phyloP scores from a whole-genome alignment of 2,888 invertebrate species.

The Drosophila atripex region DNA sequence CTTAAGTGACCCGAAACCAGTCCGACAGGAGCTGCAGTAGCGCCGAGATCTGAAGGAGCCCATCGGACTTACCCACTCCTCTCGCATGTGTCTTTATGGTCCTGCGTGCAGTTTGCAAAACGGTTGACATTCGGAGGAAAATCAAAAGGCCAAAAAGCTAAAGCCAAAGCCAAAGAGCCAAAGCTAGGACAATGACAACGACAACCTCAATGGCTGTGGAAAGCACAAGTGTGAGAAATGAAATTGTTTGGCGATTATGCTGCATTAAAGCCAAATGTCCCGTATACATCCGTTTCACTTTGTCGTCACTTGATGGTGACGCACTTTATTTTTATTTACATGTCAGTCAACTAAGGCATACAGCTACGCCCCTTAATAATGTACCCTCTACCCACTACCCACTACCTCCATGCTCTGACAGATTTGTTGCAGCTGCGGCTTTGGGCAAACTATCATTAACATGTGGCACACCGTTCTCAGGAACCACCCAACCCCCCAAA shows the following conservation, averaged over 20 bases:
- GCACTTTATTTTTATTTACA: slow-evolving; percentile 77
- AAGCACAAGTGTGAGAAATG: slow-evolving; percentile 66
- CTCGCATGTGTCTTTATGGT: slow-evolving; percentile 51
- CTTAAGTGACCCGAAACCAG: slow-evolving; percentile 77
- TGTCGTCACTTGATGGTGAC: slow-evolving; percentile 33
- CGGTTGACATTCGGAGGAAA: slow-evolving; percentile 72
- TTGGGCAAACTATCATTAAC: slow-evolving; percentile 63
- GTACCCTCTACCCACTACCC: no score
- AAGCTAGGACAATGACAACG: slow-evolving; percentile 42
- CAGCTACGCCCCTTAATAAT: slow-evolving; percentile 1
- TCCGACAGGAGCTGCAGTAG: slow-evolving; percentile 44
- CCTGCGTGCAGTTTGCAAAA: slow-evolving; percentile 71
- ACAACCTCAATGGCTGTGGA: slow-evolving; percentile 8
- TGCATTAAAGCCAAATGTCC: slow-evolving; percentile 78
- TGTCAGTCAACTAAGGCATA: slow-evolving; percentile 46
- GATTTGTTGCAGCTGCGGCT: slow-evolving; percentile 73
- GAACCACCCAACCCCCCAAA: slow-evolving; percentile 1
- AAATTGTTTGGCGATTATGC: slow-evolving; percentile 79
- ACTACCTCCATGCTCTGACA: slow-evolving; percentile 44
- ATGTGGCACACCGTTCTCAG: slow-evolving; percentile 45
- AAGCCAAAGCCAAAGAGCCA: slow-evolving; percentile 35
- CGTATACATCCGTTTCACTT: slow-evolving; percentile 65
- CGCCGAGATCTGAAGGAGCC: slow-evolving; percentile 14
- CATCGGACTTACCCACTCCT: slow-evolving; percentile 15
- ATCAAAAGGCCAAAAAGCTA: slow-evolving; percentile 31